Conservation (phyloP, 1,140 invertebrate genomes). For the Pristionchus pacificus region DNA sequence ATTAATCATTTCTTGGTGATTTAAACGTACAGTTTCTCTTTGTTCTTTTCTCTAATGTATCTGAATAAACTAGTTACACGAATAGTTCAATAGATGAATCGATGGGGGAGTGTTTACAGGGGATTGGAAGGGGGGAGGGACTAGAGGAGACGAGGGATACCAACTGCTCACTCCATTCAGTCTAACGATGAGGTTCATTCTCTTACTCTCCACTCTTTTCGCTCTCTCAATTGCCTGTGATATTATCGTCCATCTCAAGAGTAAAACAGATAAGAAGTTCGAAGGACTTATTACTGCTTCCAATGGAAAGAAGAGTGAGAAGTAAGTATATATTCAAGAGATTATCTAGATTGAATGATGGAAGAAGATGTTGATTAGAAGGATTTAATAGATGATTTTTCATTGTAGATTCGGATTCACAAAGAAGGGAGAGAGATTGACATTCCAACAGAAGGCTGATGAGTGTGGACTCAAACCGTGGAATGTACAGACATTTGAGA, state of each 20-base stretch:
- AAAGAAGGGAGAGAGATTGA: slow-evolving; percentile 45
- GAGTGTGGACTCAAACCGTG: slow-evolving; percentile 43
- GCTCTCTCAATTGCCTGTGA: slow-evolving; percentile 37
- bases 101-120: no score
- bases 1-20: not conserved
- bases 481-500: slow-evolving; percentile 30
- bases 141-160: no score
- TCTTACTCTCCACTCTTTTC: slow-evolving; percentile 30
- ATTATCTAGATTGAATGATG: slow-evolving; percentile 21
- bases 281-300: slow-evolving; percentile 45
- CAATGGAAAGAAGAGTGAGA: slow-evolving; percentile 53
- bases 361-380: not conserved
- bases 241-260: slow-evolving; percentile 54
- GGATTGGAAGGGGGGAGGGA: no score
- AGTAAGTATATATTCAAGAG: slow-evolving; percentile 20
- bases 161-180: not conserved
- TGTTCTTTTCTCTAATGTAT: not conserved
- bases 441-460: slow-evolving; percentile 50
- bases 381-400: slow-evolving; percentile 1
- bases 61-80: not conserved
- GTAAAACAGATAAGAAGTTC: slow-evolving; percentile 47
- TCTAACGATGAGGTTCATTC: not conserved
- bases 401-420: slow-evolving; percentile 45
- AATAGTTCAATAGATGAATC: no score
- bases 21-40: not conserved